Base-by-base conservation (phyloP, 2,888 invertebrate genomes). In the Eupithecia tripunctaria region DNA sequence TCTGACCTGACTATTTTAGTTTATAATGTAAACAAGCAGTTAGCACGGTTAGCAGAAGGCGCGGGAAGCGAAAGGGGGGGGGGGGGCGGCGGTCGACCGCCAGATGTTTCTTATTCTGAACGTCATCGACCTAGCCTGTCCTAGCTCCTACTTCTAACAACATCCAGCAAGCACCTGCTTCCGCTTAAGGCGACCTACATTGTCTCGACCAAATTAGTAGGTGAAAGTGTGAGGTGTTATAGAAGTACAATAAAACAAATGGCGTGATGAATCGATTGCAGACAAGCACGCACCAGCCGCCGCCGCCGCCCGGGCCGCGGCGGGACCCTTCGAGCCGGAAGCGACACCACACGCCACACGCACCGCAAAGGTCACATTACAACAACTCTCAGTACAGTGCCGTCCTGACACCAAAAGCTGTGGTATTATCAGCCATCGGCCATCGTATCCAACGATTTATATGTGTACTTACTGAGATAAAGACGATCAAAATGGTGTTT, bases 251-350 rank as follows among this genome's bases (percentile, higher is more conserved):
- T 38, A 38, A 66, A 69, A 60, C 36, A 38, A 38, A 73, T 69
- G 47, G 72, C 72, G 69, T 62, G 69, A 67, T 38, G 29, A 69
- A 72, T 72, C 47, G 21, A 68, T 68, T 51, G 72, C 41, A 47
- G 51, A 14, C 25, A 14, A 15, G 43, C 64, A 12, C 67, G 36
- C 38, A 38, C 38, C 36, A 36, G 36, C 36, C 10, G 7, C 7
- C 36, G 29, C 29, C 67, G 15, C 43, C 21, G 51, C 32, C 66
- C 32, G 59, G 32, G 25, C 32, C 3, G 18, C 43, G 18, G 25
- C 43, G 36, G 71, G 27, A 68, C 67, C 67, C 56, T 41, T 32
- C 12, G 18, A 64, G 59, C 64, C 68, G 59, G 67, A 71, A 68
- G 27, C 62, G 59, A 18, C 41, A 0, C 15, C 41, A 25, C 43